Base-by-base conservation (phyloP, 2,113 vertebrate species). In the Porphyrio hochstetteri region DNA sequence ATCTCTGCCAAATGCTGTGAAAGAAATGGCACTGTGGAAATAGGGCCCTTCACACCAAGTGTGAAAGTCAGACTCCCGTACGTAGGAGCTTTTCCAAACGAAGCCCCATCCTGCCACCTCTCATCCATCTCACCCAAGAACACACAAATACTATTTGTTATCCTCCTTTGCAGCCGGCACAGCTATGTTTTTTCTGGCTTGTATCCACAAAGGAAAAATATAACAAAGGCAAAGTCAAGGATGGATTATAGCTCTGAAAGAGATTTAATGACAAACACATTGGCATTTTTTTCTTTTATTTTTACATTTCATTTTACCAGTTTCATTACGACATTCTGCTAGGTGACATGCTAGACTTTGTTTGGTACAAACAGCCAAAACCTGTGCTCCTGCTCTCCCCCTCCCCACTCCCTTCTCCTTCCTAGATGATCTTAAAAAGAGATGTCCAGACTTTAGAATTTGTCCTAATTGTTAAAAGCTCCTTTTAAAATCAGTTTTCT, bases 151-250 rank as follows among this genome's bases (percentile, higher is more conserved):
- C 68, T 91, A 61, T 94, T 96, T 94, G 74, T 87, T 75, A 56
- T 95, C 90, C 67, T 95, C 95, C 79, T 82, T 72, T 94, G 86
- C 93, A 92, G 77, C 74, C 87, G 94, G 59, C 72, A 85, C 90
- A 96, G 82, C 71, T 84, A 55, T 98, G 96, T 98, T 98, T 98
- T 96, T 83, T 96, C 97, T 98, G 98, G 97, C 97, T 95, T 82
- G 55, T 44, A 68, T 97, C 97, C 97, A 98, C 90, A 80, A 90
- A 82, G n/a, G 59, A 74, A 95, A 97, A 97, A 82, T 38, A 84
- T 92, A 97, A 97, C 97, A 98, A 98, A 98, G 94, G 93, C 95
- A 95, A 94, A 96, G 52, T 96, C 96, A 95, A 97, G 90, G 95
- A 96, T 83, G 94, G 95, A 97, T 97, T 97, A 97, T 95, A 96